Evolutionary conservation across 2,888 invertebrate species (phyloP).

Genomic region (Tetheella fluctuosa): DNA sequence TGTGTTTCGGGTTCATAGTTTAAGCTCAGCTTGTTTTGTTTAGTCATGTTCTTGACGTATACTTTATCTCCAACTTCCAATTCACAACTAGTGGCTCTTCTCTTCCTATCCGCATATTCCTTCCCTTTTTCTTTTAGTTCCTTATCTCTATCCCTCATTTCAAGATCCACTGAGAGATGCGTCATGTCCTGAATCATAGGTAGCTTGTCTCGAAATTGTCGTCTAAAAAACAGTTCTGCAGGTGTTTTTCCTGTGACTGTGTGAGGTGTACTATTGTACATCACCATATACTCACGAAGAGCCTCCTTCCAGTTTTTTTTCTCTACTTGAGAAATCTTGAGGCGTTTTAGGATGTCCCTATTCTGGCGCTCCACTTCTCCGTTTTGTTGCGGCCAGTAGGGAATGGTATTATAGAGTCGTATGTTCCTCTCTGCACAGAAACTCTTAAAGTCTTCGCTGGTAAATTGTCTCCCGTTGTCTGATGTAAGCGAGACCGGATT

Average conservation of each 20-base stretch:
- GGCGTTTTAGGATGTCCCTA: slow-evolving; percentile 32
- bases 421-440: slow-evolving; percentile 31
- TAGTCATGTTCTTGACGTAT: slow-evolving; percentile 29
- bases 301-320: slow-evolving; percentile 27
- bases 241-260: slow-evolving; percentile 38
- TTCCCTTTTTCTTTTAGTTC: slow-evolving; percentile 30
- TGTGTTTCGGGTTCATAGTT: slow-evolving; percentile 24
- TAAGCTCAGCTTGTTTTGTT: slow-evolving; percentile 23
- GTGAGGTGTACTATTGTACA: slow-evolving; percentile 46
- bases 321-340: slow-evolving; percentile 25
- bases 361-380: slow-evolving; percentile 38
- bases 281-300: slow-evolving; percentile 29
- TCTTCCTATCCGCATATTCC: no score
- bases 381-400: slow-evolving; percentile 39
- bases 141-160: slow-evolving; percentile 32
- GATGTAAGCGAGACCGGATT: slow-evolving; percentile 29
- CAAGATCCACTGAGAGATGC: slow-evolving; percentile 20
- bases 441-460: slow-evolving; percentile 29
- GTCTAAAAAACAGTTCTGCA: slow-evolving; percentile 33
- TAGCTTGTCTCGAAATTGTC: slow-evolving; percentile 40
- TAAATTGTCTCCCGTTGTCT: slow-evolving; percentile 37
- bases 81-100: slow-evolving; percentile 22
- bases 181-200: slow-evolving; percentile 22
- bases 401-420: slow-evolving; percentile 27
- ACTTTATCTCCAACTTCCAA: slow-evolving; percentile 31